Evolutionary conservation across 2,888 invertebrate species (phyloP).

Genomic region (Ditylenchus weischeri): DNA sequence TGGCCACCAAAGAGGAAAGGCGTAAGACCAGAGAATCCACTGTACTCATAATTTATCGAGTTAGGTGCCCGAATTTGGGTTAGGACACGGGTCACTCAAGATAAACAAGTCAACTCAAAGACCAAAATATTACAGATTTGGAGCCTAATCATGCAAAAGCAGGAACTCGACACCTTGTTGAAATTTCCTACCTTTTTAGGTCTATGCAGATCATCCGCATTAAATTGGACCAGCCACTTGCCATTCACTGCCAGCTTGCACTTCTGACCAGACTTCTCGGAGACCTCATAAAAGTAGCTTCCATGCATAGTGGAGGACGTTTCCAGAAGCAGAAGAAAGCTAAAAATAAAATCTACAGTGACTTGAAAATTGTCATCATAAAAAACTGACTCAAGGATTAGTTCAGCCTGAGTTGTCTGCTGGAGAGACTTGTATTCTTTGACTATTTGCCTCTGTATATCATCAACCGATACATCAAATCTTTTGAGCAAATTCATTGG

Average conservation of each 20-base stretch:
- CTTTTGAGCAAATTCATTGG: slow-evolving; percentile 18
- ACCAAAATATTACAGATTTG: no score
- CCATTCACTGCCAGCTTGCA: slow-evolving; percentile 17
- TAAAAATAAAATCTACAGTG: neutral
- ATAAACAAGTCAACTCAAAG: no score
- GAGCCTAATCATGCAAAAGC: no score
- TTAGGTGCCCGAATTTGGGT: no score
- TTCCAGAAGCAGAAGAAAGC: slow-evolving; percentile 16
- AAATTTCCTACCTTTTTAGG: slow-evolving; percentile 17
- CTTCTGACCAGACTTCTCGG: slow-evolving; percentile 10
- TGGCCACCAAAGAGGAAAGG: no score
- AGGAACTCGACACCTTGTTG: no score
- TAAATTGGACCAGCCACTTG: slow-evolving; percentile 14
- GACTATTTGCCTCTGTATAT: slow-evolving; percentile 10
- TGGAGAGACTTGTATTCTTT: neutral
- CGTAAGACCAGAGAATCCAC: no score
- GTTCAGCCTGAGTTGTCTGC: no score
- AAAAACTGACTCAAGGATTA: no score
- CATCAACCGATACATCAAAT: slow-evolving; percentile 13
- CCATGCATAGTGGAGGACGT: slow-evolving; percentile 14
- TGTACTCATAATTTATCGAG: no score
- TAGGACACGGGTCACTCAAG: no score
- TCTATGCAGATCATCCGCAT: slow-evolving; percentile 11
- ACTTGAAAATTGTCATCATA: no score
- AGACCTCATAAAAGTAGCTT: slow-evolving; percentile 22